A percentile compares a stretch with the other conserved stretches of the same genome.
Evolutionary conservation across 1,140 invertebrate genomes (phyloP).

Genomic region (Lordiphosa collinella): DNA sequence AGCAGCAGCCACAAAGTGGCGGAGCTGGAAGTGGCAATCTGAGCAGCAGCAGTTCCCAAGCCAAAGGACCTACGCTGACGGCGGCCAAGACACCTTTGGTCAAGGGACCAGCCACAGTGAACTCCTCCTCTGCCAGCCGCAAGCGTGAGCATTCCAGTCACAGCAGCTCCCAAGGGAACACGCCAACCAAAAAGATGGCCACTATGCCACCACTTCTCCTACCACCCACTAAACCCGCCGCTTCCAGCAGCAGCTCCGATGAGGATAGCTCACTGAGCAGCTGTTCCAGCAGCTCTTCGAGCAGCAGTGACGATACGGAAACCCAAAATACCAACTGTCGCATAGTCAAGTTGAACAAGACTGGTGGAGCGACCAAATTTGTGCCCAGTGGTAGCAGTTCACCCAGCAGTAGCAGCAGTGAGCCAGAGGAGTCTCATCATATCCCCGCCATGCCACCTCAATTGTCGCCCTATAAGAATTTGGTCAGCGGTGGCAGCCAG

Average conservation of each 20-base stretch:
- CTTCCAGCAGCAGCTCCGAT: constrained; percentile 37
- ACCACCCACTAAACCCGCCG: background rate
- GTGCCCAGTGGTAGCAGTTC: constrained; percentile 23
- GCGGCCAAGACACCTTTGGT: constrained; percentile 65
- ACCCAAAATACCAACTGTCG: constrained; percentile 25
- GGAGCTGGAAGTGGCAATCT: constrained; percentile 39
- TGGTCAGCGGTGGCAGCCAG: constrained; percentile 26
- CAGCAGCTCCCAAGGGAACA: constrained; percentile 64
- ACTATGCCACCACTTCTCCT: constrained; percentile 7
- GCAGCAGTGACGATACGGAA: constrained; percentile 44
- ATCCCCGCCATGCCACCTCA: constrained; percentile 12
- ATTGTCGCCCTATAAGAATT: constrained; percentile 12
- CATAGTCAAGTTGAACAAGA: constrained; percentile 35
- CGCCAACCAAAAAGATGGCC: constrained; percentile 48
- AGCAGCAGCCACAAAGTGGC: constrained; percentile 20
- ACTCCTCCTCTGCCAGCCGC: constrained; percentile 21
- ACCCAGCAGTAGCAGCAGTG: constrained; percentile 20
- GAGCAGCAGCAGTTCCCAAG: constrained; percentile 47
- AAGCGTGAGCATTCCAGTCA: constrained; percentile 48
- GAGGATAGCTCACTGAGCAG: constrained; percentile 52
- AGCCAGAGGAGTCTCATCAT: constrained; percentile 13
- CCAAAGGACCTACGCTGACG: constrained; percentile 68
- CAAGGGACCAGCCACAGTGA: constrained; percentile 26
- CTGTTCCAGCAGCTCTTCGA: constrained; percentile 43
- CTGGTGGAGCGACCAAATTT: constrained; percentile 3